Conservation (phyloP, 2,888 invertebrate genomes). For the Drosophila peninsularis region DNA sequence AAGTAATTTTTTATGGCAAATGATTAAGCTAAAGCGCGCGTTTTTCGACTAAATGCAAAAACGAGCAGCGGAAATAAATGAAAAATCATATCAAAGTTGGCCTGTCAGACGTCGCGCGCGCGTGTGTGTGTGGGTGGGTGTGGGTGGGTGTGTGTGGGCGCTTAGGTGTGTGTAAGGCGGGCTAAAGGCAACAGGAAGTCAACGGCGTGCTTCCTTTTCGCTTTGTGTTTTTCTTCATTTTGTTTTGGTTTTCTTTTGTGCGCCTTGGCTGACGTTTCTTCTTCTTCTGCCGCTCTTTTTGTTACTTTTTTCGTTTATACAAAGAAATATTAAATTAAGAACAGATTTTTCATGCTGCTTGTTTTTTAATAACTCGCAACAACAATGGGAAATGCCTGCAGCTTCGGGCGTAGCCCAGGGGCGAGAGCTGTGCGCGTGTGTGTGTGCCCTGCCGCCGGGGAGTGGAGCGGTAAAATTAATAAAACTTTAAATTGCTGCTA, state of each 20-base stretch:
- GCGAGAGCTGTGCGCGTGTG: slow-evolving; percentile 8
- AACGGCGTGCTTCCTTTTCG: slow-evolving; percentile 54
- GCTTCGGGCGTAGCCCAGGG: slow-evolving; percentile 16
- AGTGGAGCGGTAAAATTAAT: slow-evolving; percentile 66
- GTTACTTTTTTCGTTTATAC: slow-evolving; percentile 44
- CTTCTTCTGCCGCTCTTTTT: slow-evolving; percentile 23
- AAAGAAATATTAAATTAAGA: slow-evolving; percentile 77
- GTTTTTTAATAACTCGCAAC: slow-evolving; percentile 76
- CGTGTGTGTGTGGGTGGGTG: slow-evolving; percentile 2
- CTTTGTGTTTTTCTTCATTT: slow-evolving; percentile 48
- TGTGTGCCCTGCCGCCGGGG: slow-evolving; percentile 20
- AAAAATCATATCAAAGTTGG: slow-evolving; percentile 72
- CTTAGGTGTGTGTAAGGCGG: slow-evolving; percentile 22
- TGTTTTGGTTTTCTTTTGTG: slow-evolving; percentile 37
- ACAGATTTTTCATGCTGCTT: slow-evolving; percentile 70
- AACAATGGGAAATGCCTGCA: slow-evolving; percentile 61
- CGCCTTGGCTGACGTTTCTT: slow-evolving; percentile 22
- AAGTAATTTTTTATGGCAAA: slow-evolving; percentile 62
- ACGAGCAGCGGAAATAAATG: slow-evolving; percentile 60
- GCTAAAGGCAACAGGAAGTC: slow-evolving; percentile 58
- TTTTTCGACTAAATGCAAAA: slow-evolving; percentile 49
- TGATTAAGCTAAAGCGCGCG: slow-evolving; percentile 54
- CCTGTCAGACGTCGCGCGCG: slow-evolving; percentile 19
- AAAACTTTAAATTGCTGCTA: slow-evolving; percentile 77
- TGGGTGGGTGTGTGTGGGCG: slow-evolving; percentile 10